phyloP scores from a whole-genome alignment of 2,888 invertebrate genomes.

The Bursaphelenchus okinawaensis region DNA sequence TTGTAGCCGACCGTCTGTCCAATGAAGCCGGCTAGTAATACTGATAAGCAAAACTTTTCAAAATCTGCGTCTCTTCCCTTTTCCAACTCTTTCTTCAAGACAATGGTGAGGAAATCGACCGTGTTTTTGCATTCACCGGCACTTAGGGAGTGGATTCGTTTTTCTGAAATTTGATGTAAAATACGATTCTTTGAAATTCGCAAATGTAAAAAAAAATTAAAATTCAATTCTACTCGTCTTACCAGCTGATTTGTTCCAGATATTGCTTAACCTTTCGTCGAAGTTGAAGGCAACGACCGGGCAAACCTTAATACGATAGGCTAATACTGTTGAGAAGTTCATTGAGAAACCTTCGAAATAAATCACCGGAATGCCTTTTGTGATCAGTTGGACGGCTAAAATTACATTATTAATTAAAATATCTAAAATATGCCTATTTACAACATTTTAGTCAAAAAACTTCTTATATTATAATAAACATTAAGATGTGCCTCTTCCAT shows the following conservation, averaged over 20 bases:
- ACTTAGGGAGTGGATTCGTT: constrained; percentile 1
- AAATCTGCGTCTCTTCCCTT: constrained; percentile 35
- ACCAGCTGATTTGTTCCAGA: constrained; percentile 35
- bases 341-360: constrained; percentile 44
- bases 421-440: background rate
- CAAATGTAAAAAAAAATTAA: constrained; percentile 3
- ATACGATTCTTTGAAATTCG: too few relatives aligned
- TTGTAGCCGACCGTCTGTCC: constrained; percentile 8
- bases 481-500: too few relatives aligned
- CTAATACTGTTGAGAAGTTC: constrained; percentile 48
- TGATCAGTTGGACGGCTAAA: constrained; percentile 36
- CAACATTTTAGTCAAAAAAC: background rate
- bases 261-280: constrained; percentile 28
- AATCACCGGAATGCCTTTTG: constrained; percentile 45
- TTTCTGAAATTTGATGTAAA: constrained; percentile 3
- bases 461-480: background rate
- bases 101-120: constrained; percentile 39
- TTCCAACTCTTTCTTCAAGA: constrained; percentile 31
- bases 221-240: background rate
- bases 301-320: constrained; percentile 36
- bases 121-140: constrained; percentile 15
- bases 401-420: constrained; percentile 20
- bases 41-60: constrained; percentile 43
- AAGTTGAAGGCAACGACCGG: constrained; percentile 23
- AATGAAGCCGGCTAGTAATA: constrained; percentile 37